Evolutionary conservation across 2,113 vertebrate species (phyloP), one percentile per base, ranked within the genome.

Genomic region (Pituophis catenifer): DNA sequence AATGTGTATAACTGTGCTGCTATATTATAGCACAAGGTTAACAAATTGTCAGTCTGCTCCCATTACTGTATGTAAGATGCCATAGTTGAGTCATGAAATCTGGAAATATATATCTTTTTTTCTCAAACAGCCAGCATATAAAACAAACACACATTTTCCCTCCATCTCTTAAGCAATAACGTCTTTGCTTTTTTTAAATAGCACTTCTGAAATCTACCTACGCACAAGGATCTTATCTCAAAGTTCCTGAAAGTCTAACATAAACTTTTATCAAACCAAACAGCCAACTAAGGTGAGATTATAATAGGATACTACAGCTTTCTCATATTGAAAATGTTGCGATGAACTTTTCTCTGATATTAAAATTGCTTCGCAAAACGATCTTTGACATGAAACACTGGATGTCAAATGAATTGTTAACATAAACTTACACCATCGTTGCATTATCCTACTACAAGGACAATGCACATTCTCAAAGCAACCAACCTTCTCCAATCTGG

Each of bases 381-480:
- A 7, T 87, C 90, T 12, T 96, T 95, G 95, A 94, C 93, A 91
- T 44, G 50, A 81, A 24, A 62, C 17, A 29, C 44, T 13, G 0
- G 55, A 92, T n/a, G 38, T 12, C 33, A 3, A 50, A 87, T 12
- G 44, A 54, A 86, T 2, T 86, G 26, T 44, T 33, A 48, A 44
- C 29, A 9, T 7, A 10, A 53, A 53, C 10, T 59, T 70, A 55
- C 7, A 89, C 52, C 13, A 55, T 29, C 24, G 10, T 3, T 26
- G 10, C 26, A 50, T 19, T 21, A 29, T 81, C 8, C 26, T 86
- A 13, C 54, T 44, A 44, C 33, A 44, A 86, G 29, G 48, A 24
- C 33, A 26, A 24, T 55, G 58, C 50, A 19, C 54, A 38, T 38
- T 17, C 58, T 21, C 38, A 7, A 15, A 87, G 1, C 17, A 91